phyloP scores from a whole-genome alignment of 2,797 vertebrate species.

The Gorsachius magnificus region DNA sequence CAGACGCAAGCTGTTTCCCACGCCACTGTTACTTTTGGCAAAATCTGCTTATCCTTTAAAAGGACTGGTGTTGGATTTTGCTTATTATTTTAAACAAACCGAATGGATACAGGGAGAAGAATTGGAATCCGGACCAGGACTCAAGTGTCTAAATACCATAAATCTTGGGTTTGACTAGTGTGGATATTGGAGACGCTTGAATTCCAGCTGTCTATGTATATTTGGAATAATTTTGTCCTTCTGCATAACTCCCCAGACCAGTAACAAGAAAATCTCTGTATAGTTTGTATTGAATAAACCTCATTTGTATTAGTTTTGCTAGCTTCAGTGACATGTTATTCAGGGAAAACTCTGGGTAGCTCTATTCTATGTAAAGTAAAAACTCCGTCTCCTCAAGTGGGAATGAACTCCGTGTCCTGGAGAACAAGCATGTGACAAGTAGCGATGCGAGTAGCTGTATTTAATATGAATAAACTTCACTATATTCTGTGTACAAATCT shows the following conservation, averaged over 20 bases:
- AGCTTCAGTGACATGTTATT: background rate
- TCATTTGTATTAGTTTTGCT: background rate
- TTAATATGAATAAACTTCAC: conserved; percentile 39
- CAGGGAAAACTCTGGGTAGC: background rate
- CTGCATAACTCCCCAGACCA: background rate
- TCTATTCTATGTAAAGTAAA: background rate
- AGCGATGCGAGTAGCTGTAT: background rate
- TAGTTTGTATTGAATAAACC: background rate
- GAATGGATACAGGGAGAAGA: background rate
- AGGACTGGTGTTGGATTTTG: background rate
- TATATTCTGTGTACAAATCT: background rate
- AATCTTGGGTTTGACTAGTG: background rate
- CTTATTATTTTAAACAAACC: background rate
- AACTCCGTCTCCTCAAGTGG: background rate
- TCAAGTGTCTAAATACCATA: background rate
- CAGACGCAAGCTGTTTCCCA: background rate
- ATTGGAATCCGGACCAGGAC: background rate
- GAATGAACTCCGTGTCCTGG: background rate
- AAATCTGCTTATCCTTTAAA: background rate
- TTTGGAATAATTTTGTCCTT: background rate
- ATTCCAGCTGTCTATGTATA: background rate
- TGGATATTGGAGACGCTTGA: background rate
- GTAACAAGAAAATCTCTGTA: background rate
- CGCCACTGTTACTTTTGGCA: background rate
- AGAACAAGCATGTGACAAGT: background rate